phyloP scores from a whole-genome alignment of 2,797 vertebrate genomes.

The Karalla daura region DNA sequence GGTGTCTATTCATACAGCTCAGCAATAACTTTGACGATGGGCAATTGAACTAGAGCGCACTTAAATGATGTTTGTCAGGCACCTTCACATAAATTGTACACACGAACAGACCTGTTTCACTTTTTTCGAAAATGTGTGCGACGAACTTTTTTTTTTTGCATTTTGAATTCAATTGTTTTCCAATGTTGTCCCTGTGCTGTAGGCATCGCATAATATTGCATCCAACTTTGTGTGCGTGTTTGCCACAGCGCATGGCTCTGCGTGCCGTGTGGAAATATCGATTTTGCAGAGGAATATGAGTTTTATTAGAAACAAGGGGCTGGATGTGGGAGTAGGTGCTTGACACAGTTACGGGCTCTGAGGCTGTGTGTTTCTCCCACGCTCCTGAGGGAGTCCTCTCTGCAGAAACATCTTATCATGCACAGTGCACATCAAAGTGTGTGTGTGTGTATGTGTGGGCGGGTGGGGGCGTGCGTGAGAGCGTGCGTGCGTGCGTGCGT shows the following conservation, averaged over 20 bases:
- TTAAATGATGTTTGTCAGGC: too few relatives aligned
- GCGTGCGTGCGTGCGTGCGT: too few relatives aligned
- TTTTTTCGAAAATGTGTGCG: not conserved
- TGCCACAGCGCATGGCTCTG: constrained; percentile 1
- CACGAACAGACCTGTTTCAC: not conserved
- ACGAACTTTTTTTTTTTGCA: constrained; percentile 47
- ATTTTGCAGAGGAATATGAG: constrained; percentile 52
- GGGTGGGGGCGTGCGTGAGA: too few relatives aligned
- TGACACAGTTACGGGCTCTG: constrained; percentile 66
- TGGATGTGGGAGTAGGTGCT: constrained; percentile 70
- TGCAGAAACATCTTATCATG: constrained; percentile 58
- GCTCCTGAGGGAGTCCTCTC: constrained; percentile 59
- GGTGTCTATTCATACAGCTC: too few relatives aligned
- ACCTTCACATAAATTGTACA: too few relatives aligned
- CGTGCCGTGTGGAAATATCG: constrained; percentile 55
- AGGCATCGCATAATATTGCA: not conserved
- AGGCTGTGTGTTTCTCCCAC: constrained; percentile 75
- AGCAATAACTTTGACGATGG: too few relatives aligned
- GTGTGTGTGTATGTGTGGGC: constrained; percentile 17
- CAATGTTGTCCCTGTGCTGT: not conserved
- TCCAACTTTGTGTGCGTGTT: not conserved
- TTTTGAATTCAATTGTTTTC: not conserved
- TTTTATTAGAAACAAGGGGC: constrained; percentile 60
- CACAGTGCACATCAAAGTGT: constrained; percentile 32
- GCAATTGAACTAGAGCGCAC: too few relatives aligned